Evolutionary conservation across 2,888 invertebrate genomes (phyloP).

Genomic region (Cryptocephalus primarius): DNA sequence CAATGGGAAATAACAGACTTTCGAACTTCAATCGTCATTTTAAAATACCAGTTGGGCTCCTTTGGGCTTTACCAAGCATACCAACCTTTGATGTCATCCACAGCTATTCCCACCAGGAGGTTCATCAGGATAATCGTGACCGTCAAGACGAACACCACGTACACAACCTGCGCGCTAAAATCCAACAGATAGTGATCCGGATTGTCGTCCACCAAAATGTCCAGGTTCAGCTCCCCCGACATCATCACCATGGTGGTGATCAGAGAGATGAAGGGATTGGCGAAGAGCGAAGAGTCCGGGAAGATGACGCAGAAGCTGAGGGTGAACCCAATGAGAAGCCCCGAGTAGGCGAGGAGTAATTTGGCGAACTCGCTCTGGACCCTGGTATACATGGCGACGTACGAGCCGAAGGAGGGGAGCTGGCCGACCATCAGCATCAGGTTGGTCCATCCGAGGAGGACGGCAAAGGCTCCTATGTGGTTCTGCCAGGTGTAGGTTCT

Average conservation of each 20-base stretch:
- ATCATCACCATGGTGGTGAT: slow-evolving; percentile 81
- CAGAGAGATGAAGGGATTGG: slow-evolving; percentile 74
- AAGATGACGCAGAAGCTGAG: slow-evolving; percentile 83
- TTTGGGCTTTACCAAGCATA: too few relatives aligned
- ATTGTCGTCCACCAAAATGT: slow-evolving; percentile 62
- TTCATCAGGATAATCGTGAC: slow-evolving; percentile 82
- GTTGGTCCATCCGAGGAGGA: slow-evolving; percentile 78
- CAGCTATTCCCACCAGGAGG: slow-evolving; percentile 74
- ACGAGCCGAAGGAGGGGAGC: slow-evolving; percentile 76
- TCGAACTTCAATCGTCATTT: too few relatives aligned
- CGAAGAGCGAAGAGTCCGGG: slow-evolving; percentile 69
- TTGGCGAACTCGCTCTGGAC: slow-evolving; percentile 81
- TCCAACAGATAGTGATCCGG: slow-evolving; percentile 65
- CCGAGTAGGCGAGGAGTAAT: slow-evolving; percentile 72
- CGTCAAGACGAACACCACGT: slow-evolving; percentile 68
- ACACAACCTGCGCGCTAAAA: slow-evolving; percentile 72
- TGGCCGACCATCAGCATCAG: slow-evolving; percentile 85
- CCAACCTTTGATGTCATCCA: slow-evolving; percentile 67
- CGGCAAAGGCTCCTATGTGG: slow-evolving; percentile 77
- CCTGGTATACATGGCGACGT: slow-evolving; percentile 84
- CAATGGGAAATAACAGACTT: too few relatives aligned
- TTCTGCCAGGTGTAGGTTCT: slow-evolving; percentile 74
- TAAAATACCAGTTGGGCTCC: too few relatives aligned
- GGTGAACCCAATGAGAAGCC: slow-evolving; percentile 74
- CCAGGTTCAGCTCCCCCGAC: slow-evolving; percentile 76